Conservation (phyloP, 2,113 vertebrate genomes). For the Oryzias curvinotus region DNA sequence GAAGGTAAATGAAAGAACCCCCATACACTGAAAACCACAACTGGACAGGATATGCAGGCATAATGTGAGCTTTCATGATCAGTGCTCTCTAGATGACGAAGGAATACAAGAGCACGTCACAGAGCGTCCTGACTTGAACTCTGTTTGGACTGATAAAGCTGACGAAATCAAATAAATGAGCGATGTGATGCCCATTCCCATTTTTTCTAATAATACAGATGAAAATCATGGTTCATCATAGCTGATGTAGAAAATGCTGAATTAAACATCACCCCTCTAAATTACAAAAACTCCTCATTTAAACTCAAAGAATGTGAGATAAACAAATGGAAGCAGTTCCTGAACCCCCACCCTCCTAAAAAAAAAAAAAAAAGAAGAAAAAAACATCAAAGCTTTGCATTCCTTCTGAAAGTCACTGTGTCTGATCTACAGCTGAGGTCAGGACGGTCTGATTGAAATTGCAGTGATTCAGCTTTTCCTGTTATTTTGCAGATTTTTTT, state of each 20-base stretch:
- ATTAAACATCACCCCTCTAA: conserved; percentile 18
- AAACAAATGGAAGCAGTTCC: conserved; percentile 49
- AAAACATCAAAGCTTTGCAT: conserved; percentile 57
- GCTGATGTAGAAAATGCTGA: conserved; percentile 12
- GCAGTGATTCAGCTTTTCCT: conserved; percentile 41
- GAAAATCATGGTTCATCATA: conserved; percentile 21
- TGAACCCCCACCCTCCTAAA: conserved; percentile 4
- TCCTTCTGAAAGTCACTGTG: conserved; percentile 49
- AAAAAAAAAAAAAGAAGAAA: conserved; percentile 1
- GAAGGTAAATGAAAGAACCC: conserved; percentile 54
- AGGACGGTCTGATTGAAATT: conserved; percentile 50
- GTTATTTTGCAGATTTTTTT: conserved; percentile 29
- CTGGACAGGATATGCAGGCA: conserved; percentile 48
- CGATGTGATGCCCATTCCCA: conserved; percentile 16
- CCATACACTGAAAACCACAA: conserved; percentile 37
- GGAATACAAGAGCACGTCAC: conserved; percentile 15
- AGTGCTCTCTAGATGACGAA: conserved; percentile 38
- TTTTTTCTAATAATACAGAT: conserved; percentile 12
- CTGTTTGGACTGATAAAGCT: conserved; percentile 36
- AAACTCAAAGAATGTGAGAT: conserved; percentile 40
- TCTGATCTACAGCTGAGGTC: conserved; percentile 59
- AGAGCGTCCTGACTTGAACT: conserved; percentile 47
- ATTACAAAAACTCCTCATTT: conserved; percentile 28
- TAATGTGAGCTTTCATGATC: conserved; percentile 10
- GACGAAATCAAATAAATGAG: conserved; percentile 42